phyloP scores from a whole-genome alignment of 2,888 invertebrate species.

The Drosophila atroscutellata region DNA sequence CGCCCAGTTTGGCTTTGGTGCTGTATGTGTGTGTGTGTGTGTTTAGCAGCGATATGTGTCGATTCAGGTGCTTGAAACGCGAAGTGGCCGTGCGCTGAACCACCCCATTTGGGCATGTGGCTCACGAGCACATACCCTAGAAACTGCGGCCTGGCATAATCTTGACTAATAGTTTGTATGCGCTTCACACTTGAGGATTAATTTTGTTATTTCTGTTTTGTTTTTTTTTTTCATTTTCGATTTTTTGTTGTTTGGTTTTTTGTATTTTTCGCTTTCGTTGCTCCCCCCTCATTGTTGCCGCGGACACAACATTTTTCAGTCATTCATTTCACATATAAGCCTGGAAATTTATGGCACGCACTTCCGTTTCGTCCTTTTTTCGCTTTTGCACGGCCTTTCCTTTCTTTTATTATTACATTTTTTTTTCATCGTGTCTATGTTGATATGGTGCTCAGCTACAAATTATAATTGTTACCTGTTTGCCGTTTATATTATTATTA shows the following conservation, averaged over 20 bases:
- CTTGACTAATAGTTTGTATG: conserved; percentile 83
- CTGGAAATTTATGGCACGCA: conserved; percentile 82
- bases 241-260: conserved; percentile 32
- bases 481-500: conserved; percentile 50
- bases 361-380: conserved; percentile 74
- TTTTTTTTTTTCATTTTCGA: conserved; percentile 18
- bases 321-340: conserved; percentile 61
- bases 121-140: conserved; percentile 27
- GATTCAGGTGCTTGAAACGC: conserved; percentile 64
- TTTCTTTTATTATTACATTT: conserved; percentile 45
- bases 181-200: conserved; percentile 79
- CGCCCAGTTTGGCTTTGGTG: conserved; percentile 40
- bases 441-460: conserved; percentile 63
- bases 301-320: conserved; percentile 63
- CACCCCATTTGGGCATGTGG: conserved; percentile 35
- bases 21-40: not conserved
- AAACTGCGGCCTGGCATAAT: conserved; percentile 67
- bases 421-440: conserved; percentile 20
- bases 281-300: conserved; percentile 55
- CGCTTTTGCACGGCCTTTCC: conserved; percentile 38
- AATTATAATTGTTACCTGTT: conserved; percentile 73
- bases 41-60: conserved; percentile 35
- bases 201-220: conserved; percentile 62
- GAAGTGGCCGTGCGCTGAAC: conserved; percentile 47
- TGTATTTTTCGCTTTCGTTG: conserved; percentile 26